phyloP scores from a whole-genome alignment of 2,797 vertebrate species.

The Lutra lutra region DNA sequence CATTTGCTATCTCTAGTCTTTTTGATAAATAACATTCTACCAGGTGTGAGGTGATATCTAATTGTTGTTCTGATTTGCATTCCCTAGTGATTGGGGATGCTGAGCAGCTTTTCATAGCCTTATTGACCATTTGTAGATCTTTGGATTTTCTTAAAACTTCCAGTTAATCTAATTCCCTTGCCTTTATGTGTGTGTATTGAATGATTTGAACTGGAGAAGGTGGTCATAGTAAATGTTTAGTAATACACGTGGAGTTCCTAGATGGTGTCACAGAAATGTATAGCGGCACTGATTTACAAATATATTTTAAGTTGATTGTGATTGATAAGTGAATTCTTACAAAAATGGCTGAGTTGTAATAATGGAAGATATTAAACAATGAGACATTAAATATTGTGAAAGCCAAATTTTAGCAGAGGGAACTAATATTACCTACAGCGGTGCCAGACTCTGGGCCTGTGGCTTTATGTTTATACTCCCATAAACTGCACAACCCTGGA shows the following conservation, averaged over 20 bases:
- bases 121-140: neutral
- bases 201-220: neutral
- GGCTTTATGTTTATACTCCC: neutral
- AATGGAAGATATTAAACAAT: constrained; percentile 22
- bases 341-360: constrained; percentile 31
- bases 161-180: neutral
- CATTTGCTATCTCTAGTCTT: neutral
- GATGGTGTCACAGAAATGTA: neutral
- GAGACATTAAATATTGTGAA: neutral
- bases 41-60: neutral
- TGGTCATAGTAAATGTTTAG: neutral
- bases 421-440: neutral
- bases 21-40: neutral
- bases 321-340: constrained; percentile 21
- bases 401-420: neutral
- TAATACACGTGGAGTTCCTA: neutral
- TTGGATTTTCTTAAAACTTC: neutral
- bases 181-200: neutral
- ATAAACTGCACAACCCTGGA: neutral
- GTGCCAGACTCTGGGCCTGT: neutral
- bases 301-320: constrained; percentile 15
- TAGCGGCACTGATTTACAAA: neutral
- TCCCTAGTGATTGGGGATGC: neutral
- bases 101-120: neutral
- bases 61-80: neutral